Conservation (phyloP, 2,888 invertebrate genomes). For the Epirrhoe alternata region DNA sequence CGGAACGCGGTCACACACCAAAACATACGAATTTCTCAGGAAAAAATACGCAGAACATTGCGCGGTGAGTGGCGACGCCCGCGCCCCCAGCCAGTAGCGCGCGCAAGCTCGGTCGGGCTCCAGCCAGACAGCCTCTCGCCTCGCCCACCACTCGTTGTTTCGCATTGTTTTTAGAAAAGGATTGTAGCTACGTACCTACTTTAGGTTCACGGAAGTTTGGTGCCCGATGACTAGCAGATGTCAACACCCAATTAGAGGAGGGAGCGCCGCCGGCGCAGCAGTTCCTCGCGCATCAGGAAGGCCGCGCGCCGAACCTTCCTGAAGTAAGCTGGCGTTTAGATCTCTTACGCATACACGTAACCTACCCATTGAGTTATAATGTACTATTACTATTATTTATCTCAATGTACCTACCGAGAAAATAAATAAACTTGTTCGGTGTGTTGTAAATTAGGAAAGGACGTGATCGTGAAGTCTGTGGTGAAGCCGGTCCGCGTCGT, state of each 20-base stretch:
- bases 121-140: not conserved
- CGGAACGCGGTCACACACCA: constrained; percentile 70
- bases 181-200: not conserved
- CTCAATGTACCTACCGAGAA: no score
- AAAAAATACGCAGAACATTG: constrained; percentile 59
- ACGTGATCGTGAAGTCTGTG: no score
- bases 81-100: not conserved
- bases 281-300: not conserved
- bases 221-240: not conserved
- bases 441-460: no score
- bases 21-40: constrained; percentile 72
- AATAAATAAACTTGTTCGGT: no score
- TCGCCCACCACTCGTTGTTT: not conserved
- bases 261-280: constrained; percentile 62
- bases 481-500: no score
- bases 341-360: not conserved
- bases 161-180: not conserved
- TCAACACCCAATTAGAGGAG: not conserved
- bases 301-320: not conserved
- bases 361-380: no score
- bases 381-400: no score
- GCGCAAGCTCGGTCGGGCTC: not conserved
- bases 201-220: not conserved
- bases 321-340: not conserved
- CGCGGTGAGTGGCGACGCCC: constrained; percentile 82